Evolutionary conservation across 2,113 vertebrate species (phyloP), one percentile per base, ranked within the genome.

Genomic region (Laticauda colubrina): DNA sequence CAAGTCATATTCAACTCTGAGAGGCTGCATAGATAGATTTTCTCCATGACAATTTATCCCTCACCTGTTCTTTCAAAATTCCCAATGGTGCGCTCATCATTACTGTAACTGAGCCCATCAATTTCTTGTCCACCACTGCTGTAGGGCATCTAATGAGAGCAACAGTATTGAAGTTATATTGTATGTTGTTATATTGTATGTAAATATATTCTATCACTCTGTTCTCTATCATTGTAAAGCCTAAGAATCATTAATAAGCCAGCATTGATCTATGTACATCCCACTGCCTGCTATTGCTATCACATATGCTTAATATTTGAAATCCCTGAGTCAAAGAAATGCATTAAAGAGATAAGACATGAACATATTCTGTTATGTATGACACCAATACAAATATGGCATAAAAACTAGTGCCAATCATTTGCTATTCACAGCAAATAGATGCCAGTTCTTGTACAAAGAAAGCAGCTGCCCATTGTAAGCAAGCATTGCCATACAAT

Each of bases 401-500:
- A 57, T 34, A 48, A 48, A 54, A 26, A 45, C 21, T 29, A 81
- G 23, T 6, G 14, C 15, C 54, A 89, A 14, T 59, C 20, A 93
- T 26, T 81, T 89, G 43, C 26, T 85, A 88, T 64, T 92, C 26
- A 85, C 11, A 7, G 69, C 8, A 92, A 92, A 92, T 89, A 43
- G 87, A 75, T 53, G 34, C 87, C 92, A 61, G 54, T 89, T 57
- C 87, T 81, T 86, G 6, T 89, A 29, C 55, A 86, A 92, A 89
- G 43, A 23, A 89, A 85, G 69, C 88, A 85, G 92, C 29, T 93
- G 64, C 5, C 64, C 64, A 85, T 89, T 59, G 92, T 51, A 85
- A 89, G 54, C 9, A n/a, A 59, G 54, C 59, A 92, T 85, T 92
- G 88, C 43, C 53, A 39, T 85, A 89, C 88, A 89, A 48, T 53